A percentile compares a stretch with the other conserved stretches of the same genome.
Conservation (phyloP, 2,888 invertebrate species). For the Synergus japonicus region DNA sequence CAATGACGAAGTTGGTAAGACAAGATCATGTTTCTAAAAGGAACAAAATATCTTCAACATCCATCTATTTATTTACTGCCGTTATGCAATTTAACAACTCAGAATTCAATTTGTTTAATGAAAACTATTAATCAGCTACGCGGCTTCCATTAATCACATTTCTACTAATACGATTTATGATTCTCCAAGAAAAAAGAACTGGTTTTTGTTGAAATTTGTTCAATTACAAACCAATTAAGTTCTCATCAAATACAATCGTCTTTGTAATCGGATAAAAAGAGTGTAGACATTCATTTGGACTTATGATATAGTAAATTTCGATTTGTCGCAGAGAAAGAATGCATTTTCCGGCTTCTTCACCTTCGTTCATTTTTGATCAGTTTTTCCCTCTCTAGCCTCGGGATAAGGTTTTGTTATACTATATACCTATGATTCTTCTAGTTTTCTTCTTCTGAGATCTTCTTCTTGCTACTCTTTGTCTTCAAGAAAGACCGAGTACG, state of each 20-base stretch:
- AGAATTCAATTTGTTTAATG: too few relatives aligned
- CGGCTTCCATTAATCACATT: too few relatives aligned
- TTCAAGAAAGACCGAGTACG: conserved; percentile 25
- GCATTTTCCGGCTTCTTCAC: conserved; percentile 13
- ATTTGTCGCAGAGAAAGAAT: conserved; percentile 23
- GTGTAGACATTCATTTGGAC: neutral
- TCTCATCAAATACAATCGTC: too few relatives aligned
- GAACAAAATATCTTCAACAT: too few relatives aligned
- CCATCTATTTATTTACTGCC: too few relatives aligned
- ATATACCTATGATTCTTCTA: conserved; percentile 11
- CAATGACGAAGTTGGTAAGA: neutral
- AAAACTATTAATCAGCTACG: too few relatives aligned
- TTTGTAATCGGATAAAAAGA: neutral
- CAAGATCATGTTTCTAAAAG: too few relatives aligned
- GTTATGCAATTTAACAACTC: too few relatives aligned
- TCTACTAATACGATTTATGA: too few relatives aligned
- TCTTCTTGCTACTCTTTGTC: conserved; percentile 20
- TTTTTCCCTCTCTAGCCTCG: neutral
- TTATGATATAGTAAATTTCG: neutral
- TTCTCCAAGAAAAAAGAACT: too few relatives aligned
- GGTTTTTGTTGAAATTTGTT: too few relatives aligned
- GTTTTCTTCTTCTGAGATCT: neutral
- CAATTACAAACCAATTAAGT: too few relatives aligned
- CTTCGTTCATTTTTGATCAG: conserved; percentile 19
- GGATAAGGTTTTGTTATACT: conserved; percentile 21